Evolutionary conservation across 2,888 invertebrate species (phyloP).

Genomic region (Plusia festucae): DNA sequence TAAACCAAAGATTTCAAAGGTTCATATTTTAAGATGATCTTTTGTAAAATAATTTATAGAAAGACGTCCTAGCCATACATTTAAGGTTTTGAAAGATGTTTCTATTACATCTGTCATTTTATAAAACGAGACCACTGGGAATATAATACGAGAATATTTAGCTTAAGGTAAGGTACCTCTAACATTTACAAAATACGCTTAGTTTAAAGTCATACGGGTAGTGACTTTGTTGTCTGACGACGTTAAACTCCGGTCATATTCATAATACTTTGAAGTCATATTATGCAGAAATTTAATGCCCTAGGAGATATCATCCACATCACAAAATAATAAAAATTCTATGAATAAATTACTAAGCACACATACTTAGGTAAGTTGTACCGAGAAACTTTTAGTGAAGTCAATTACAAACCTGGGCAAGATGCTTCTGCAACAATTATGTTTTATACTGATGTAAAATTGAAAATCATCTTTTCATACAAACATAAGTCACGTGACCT

Average conservation of each 20-base stretch:
- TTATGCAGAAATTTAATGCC: neutral
- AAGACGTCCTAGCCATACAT: neutral
- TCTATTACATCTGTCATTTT: neutral
- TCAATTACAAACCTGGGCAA: too few relatives aligned
- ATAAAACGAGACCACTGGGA: neutral
- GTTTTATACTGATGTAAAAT: too few relatives aligned
- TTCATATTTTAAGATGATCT: neutral
- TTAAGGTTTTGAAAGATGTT: neutral
- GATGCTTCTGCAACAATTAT: too few relatives aligned
- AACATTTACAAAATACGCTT: conserved; percentile 6
- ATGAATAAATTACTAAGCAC: neutral
- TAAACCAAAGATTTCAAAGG: neutral
- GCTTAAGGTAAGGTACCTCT: neutral
- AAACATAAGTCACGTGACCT: too few relatives aligned
- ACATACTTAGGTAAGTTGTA: too few relatives aligned
- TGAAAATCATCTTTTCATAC: too few relatives aligned
- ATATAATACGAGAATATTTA: neutral
- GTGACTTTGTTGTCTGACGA: neutral
- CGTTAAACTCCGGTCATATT: conserved; percentile 1
- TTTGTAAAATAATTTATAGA: neutral
- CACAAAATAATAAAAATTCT: neutral
- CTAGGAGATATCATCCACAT: neutral
- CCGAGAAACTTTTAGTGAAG: neutral
- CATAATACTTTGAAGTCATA: neutral
- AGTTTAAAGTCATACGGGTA: neutral